A percentile compares a stretch with the other conserved stretches of the same genome.
These are phyloP conservation scores for Phylloscopus collybita DNA, from an alignment of 2,797 vertebrate genomes.

Conservation along the genomic window DNA sequence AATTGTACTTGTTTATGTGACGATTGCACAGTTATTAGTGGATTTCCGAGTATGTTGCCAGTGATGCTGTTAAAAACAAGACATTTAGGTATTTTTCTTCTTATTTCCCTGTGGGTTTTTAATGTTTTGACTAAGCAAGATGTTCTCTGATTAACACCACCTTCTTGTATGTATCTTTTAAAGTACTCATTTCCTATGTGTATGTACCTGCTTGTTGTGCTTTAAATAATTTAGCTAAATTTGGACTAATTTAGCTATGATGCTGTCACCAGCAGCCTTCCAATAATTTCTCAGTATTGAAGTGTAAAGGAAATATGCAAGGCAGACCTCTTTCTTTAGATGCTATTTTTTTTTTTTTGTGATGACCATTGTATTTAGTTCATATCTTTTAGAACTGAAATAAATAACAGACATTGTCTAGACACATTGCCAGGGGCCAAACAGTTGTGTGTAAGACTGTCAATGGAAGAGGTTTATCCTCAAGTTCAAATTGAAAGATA, in stretches of 20 bases:
- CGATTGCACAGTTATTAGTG: not conserved
- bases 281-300: not conserved
- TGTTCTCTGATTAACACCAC: not conserved
- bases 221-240: not conserved
- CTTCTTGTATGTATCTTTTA: not conserved
- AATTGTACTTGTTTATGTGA: not conserved
- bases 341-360: not conserved
- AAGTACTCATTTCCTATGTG: not conserved
- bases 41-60: not conserved
- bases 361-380: slow-evolving; percentile 1
- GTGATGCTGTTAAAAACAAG: not conserved
- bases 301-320: not conserved
- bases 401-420: slow-evolving; percentile 60
- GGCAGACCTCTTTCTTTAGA: not conserved
- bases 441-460: slow-evolving; percentile 40
- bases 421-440: slow-evolving; percentile 61
- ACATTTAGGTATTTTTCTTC: not conserved
- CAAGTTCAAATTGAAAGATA: slow-evolving; percentile 51
- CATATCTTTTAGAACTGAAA: slow-evolving; percentile 1
- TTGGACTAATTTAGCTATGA: not conserved
- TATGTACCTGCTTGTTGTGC: not conserved
- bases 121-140: not conserved
- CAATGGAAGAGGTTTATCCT: slow-evolving; percentile 43
- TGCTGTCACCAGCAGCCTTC: not conserved
- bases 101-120: not conserved